Evolutionary conservation across 2,888 invertebrate species (phyloP).

Genomic region (Lymantria monacha): DNA sequence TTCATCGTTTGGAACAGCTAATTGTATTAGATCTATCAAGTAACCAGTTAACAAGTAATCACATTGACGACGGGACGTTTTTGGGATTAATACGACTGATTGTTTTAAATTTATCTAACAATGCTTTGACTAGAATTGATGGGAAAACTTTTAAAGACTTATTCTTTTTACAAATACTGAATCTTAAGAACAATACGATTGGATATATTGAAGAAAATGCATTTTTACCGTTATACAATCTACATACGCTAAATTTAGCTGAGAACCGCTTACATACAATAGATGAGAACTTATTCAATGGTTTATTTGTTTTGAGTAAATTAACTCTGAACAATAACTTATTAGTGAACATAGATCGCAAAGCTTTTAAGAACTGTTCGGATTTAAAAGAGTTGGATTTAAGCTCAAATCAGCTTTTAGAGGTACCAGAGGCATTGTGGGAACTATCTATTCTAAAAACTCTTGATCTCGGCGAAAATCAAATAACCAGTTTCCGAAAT

Average conservation of each 20-base stretch:
- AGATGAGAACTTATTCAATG: conserved; percentile 91
- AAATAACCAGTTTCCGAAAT: conserved; percentile 91
- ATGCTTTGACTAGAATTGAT: conserved; percentile 91
- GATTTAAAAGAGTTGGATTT: conserved; percentile 94
- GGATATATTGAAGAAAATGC: conserved; percentile 94
- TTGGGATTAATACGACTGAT: conserved; percentile 92
- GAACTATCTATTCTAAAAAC: conserved; percentile 92
- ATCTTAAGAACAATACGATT: conserved; percentile 93
- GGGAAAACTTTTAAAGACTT: conserved; percentile 93
- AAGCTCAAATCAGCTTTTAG: conserved; percentile 91
- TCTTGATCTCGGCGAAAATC: conserved; percentile 95
- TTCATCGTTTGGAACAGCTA: conserved; percentile 92
- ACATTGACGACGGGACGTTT: conserved; percentile 92
- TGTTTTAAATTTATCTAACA: conserved; percentile 92
- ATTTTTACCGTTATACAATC: conserved; percentile 92
- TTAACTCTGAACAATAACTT: conserved; percentile 93
- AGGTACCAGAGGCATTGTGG: conserved; percentile 91
- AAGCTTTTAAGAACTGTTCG: conserved; percentile 93
- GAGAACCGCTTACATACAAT: conserved; percentile 92
- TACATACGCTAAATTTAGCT: conserved; percentile 94
- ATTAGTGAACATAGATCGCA: conserved; percentile 88
- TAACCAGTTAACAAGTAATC: conserved; percentile 92
- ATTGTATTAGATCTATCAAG: conserved; percentile 91
- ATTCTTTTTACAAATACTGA: conserved; percentile 92
- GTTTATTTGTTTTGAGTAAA: conserved; percentile 91